phyloP scores from a whole-genome alignment of 2,113 vertebrate species.

The Pachycephala philippinensis region DNA sequence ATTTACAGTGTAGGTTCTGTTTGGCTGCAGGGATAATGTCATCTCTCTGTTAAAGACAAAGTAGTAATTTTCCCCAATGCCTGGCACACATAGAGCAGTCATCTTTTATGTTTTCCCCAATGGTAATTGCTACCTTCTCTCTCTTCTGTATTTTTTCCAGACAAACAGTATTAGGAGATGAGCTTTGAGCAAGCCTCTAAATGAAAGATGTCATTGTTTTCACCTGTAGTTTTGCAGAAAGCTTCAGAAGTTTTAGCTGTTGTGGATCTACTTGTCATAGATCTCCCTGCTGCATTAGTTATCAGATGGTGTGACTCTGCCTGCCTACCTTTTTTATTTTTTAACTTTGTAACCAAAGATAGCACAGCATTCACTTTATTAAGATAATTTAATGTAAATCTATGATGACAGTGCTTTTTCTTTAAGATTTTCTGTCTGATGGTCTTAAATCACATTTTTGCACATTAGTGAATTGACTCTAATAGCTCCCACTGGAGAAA shows the following conservation, averaged over 20 bases:
- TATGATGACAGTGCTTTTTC: background rate
- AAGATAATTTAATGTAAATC: background rate
- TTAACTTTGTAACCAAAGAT: background rate
- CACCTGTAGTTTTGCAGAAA: slow-evolving; percentile 33
- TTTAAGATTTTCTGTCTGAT: background rate
- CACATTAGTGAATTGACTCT: background rate
- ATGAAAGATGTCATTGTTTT: slow-evolving; percentile 44
- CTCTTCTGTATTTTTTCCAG: background rate
- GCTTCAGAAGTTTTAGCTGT: background rate
- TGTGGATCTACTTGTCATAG: background rate
- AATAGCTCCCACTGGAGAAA: background rate
- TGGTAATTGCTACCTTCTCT: slow-evolving; percentile 57
- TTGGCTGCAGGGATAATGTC: slow-evolving; percentile 42
- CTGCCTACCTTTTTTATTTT: background rate
- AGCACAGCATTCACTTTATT: background rate
- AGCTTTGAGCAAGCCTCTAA: slow-evolving; percentile 36
- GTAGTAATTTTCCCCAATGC: slow-evolving; percentile 50
- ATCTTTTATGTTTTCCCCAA: slow-evolving; percentile 50
- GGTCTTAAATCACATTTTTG: background rate
- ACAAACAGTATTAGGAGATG: slow-evolving; percentile 24
- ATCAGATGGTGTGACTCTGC: background rate
- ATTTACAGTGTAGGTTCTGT: slow-evolving; percentile 20
- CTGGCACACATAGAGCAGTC: background rate
- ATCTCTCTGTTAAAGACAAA: slow-evolving; percentile 47
- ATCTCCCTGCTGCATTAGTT: background rate